Evolutionary conservation across 2,797 vertebrate genomes (phyloP), one percentile per base, ranked within the genome.

Genomic region (Tarsius wallacei): DNA sequence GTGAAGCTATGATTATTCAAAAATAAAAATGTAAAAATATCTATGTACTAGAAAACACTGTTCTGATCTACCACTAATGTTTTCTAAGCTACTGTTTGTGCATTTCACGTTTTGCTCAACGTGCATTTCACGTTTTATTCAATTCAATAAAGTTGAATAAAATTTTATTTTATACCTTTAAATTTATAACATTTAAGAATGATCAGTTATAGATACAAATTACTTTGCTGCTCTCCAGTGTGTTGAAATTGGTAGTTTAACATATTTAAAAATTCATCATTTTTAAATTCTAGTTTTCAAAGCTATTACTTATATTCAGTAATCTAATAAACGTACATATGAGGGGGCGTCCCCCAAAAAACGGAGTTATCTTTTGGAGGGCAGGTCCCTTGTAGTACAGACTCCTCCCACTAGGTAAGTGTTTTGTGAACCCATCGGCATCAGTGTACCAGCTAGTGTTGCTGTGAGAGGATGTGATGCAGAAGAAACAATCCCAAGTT

Each of bases 1-100:
- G 68, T 68, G 51, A 17, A 24, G 68, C 24, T 70, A 17, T 13
- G 13, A 59, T 47, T 26, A 77, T 33, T 90, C 68, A 49, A 59
- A 66, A 66, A 74, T 77, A 71, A 85, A 90, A 78, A 42, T 51
- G 63, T 42, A 63, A 78, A 84, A 90, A 85, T 26, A 64, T 55
- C 0, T 12, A 11, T 11, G 5, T n/a, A 14, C 26, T 42, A 61
- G 47, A 68, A 53, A 94, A 31, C 51, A 70, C 36, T 42, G 3
- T 8, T 85, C 53, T 53, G 53, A 17, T 28, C 31, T 17, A 47
- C 22, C 73, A 78, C 63, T 53, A 77, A 71, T 71, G 47, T 61
- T 90, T 91, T 63, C 53, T n/a, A 71, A 63, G 70, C 53, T 80
- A 26, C 33, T 51, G 42, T 63, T 78, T 85, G 31, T 74, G 13